Percentiles rank a stretch among this genome's conserved stretches.
Conservation (phyloP, 1,140 invertebrate genomes). For the Coptotermes formosanus region DNA sequence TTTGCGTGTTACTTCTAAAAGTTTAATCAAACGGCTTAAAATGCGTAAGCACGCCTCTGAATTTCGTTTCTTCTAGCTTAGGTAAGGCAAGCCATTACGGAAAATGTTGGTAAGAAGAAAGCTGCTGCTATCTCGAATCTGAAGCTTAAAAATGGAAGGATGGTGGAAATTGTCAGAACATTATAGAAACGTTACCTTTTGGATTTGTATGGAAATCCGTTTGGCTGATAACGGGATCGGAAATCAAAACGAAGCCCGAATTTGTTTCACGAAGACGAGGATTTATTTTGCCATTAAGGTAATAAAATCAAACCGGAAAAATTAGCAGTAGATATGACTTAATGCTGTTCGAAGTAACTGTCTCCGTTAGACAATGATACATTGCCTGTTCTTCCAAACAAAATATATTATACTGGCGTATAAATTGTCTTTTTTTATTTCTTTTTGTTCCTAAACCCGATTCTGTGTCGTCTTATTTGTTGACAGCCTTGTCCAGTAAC, state of each 20-base stretch:
- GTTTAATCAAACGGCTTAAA: background rate
- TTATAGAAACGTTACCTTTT: background rate
- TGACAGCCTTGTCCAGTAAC: too few species aligned
- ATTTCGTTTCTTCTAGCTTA: background rate
- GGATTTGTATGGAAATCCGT: background rate
- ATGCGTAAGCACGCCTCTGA: background rate
- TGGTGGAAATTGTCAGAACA: background rate
- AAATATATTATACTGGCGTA: too few species aligned
- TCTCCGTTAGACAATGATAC: too few species aligned
- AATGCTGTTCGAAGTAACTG: too few species aligned
- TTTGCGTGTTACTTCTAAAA: background rate
- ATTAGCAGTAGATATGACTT: too few species aligned
- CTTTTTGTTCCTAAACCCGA: too few species aligned
- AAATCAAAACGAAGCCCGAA: background rate
- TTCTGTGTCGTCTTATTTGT: too few species aligned
- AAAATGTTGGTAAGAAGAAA: background rate
- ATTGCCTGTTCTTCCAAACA: too few species aligned
- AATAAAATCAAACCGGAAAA: too few species aligned
- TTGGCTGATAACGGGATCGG: background rate
- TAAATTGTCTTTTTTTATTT: too few species aligned
- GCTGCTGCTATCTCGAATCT: background rate
- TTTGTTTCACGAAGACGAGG: background rate
- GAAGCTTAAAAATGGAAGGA: background rate
- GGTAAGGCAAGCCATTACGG: background rate
- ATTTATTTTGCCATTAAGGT: background rate